Conservation (phyloP, 1,140 invertebrate genomes). For the Drosophila leontia region DNA sequence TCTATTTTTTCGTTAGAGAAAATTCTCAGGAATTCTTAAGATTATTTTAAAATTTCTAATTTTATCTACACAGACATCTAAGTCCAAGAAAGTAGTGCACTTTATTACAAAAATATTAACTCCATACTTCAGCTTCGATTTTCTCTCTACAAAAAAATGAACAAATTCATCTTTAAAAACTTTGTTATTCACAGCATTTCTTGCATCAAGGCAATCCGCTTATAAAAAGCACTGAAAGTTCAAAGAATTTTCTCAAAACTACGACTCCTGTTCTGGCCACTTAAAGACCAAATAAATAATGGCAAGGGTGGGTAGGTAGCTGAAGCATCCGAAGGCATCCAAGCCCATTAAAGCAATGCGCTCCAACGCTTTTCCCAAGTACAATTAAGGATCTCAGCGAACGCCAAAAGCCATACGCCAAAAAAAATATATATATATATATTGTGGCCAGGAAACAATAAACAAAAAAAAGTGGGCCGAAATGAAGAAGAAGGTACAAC, state of each 20-base stretch:
- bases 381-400: constrained; percentile 68
- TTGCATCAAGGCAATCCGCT: constrained; percentile 44
- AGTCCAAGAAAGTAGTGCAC: no score
- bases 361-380: constrained; percentile 53
- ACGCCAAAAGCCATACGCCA: constrained; percentile 64
- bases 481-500: constrained; percentile 28
- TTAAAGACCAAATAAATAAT: constrained; percentile 67
- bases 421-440: constrained; percentile 35
- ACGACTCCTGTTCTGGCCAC: constrained; percentile 19
- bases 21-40: not conserved
- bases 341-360: constrained; percentile 65
- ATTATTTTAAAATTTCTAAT: not conserved
- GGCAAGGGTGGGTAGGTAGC: constrained; percentile 55
- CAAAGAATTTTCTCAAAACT: constrained; percentile 15
- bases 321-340: constrained; percentile 31
- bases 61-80: not conserved
- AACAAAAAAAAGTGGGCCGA: constrained; percentile 35
- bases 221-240: constrained; percentile 31
- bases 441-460: constrained; percentile 58
- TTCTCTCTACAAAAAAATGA: not conserved
- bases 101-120: no score
- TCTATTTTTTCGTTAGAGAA: not conserved
- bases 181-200: not conserved
- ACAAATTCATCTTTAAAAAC: not conserved
- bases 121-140: not conserved